phyloP scores from a whole-genome alignment of 2,113 vertebrate species.

The Hystrix cristata region DNA sequence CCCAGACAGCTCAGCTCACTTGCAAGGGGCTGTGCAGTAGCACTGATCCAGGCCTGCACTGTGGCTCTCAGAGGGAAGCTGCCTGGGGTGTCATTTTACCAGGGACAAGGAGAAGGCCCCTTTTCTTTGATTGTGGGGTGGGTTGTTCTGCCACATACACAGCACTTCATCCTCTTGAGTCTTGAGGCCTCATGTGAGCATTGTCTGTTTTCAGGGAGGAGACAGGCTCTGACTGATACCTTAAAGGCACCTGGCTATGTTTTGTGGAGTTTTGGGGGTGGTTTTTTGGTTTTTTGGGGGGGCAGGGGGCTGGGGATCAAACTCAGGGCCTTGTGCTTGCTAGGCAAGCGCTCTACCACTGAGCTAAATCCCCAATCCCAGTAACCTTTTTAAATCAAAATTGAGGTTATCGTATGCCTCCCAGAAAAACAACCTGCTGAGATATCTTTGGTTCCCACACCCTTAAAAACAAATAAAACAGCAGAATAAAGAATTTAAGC shows the following conservation, averaged over 20 bases:
- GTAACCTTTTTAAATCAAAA: background rate
- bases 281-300: background rate
- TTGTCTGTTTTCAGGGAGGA: background rate
- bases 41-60: background rate
- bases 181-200: background rate
- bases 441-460: background rate
- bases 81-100: background rate
- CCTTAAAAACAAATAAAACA: background rate
- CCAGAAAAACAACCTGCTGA: background rate
- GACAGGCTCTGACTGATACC: background rate
- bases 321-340: too few species aligned
- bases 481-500: background rate
- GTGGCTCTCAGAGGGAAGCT: background rate
- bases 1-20: accelerated
- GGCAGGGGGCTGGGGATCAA: too few species aligned
- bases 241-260: background rate
- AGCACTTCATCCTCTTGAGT: background rate
- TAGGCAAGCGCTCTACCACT: too few species aligned
- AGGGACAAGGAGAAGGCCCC: background rate
- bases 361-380: too few species aligned
- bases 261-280: too few species aligned
- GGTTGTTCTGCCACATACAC: background rate
- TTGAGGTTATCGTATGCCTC: background rate
- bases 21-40: background rate
- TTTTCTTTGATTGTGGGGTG: background rate